phyloP scores from a whole-genome alignment of 2,113 vertebrate species.

The Boleophthalmus pectinirostris region DNA sequence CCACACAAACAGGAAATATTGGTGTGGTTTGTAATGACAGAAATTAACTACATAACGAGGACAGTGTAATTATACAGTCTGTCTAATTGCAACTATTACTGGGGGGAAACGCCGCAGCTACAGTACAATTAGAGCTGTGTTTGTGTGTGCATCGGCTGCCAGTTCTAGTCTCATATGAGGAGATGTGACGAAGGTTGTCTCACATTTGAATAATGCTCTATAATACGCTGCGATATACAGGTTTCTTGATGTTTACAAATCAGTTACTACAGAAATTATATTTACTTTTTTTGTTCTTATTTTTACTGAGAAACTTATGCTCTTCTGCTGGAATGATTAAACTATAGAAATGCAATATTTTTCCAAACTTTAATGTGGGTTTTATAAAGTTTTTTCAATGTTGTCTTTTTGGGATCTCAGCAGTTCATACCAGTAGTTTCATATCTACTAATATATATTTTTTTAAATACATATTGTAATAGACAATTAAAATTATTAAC shows the following conservation, averaged over 20 bases:
- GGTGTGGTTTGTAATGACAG: slow-evolving; percentile 86
- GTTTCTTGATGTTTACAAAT: background rate
- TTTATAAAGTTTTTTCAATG: background rate
- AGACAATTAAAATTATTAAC: no score
- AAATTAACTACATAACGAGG: slow-evolving; percentile 87
- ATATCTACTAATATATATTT: no score
- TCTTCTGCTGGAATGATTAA: background rate
- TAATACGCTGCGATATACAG: slow-evolving; percentile 14
- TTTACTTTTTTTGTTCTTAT: background rate
- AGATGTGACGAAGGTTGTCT: slow-evolving; percentile 30
- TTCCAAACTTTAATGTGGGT: background rate
- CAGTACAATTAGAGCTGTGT: slow-evolving; percentile 68
- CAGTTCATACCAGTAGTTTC: no score
- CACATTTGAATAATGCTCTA: slow-evolving; percentile 30
- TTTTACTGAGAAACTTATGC: background rate
- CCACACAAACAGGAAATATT: slow-evolving; percentile 73
- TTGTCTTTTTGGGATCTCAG: background rate
- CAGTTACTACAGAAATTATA: background rate
- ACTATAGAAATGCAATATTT: background rate
- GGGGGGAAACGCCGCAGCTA: slow-evolving; percentile 76
- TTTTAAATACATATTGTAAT: no score
- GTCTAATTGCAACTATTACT: slow-evolving; percentile 90
- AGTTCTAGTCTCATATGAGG: slow-evolving; percentile 40
- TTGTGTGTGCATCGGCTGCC: slow-evolving; percentile 16
- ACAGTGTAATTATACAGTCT: slow-evolving; percentile 83